Evolutionary conservation across 2,888 invertebrate species (phyloP).

Genomic region (Limenitis camilla): DNA sequence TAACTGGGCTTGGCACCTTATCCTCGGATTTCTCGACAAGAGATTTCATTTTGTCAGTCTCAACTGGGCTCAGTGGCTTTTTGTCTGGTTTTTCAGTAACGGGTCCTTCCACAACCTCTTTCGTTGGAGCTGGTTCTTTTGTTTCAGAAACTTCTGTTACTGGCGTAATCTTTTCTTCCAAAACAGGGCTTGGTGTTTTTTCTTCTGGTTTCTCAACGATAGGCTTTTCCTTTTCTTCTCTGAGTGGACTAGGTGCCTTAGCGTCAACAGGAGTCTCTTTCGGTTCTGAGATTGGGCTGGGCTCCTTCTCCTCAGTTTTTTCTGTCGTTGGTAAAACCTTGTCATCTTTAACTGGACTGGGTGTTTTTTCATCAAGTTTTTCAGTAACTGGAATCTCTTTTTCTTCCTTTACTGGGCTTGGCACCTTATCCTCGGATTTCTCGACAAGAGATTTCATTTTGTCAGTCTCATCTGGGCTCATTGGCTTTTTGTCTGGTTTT

Average conservation of each 20-base stretch:
- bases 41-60: too few species aligned
- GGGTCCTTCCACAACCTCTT: neutral
- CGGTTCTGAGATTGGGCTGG: too few species aligned
- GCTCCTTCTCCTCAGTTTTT: neutral
- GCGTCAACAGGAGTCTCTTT: conserved; percentile 14
- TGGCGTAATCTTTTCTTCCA: too few species aligned
- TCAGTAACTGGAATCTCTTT: too few species aligned
- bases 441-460: too few species aligned
- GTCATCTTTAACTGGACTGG: too few species aligned
- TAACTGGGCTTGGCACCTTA: conserved; percentile 6
- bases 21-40: neutral
- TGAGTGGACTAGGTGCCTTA: conserved; percentile 8
- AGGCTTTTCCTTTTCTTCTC: conserved; percentile 9
- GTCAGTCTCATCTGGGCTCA: neutral
- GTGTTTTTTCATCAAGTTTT: too few species aligned
- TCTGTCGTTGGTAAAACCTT: too few species aligned
- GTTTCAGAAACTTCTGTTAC: conserved; percentile 11
- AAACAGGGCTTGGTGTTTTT: conserved; percentile 13
- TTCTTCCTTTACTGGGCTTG: too few species aligned
- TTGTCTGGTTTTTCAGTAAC: conserved; percentile 4
- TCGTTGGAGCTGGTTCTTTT: conserved; percentile 10
- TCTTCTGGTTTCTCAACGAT: conserved; percentile 10
- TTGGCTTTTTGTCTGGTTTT: neutral
- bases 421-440: too few species aligned
- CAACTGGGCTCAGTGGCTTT: conserved; percentile 1